phyloP scores from a whole-genome alignment of 23 tunicate genomes.

The Aplidium turbinatum region DNA sequence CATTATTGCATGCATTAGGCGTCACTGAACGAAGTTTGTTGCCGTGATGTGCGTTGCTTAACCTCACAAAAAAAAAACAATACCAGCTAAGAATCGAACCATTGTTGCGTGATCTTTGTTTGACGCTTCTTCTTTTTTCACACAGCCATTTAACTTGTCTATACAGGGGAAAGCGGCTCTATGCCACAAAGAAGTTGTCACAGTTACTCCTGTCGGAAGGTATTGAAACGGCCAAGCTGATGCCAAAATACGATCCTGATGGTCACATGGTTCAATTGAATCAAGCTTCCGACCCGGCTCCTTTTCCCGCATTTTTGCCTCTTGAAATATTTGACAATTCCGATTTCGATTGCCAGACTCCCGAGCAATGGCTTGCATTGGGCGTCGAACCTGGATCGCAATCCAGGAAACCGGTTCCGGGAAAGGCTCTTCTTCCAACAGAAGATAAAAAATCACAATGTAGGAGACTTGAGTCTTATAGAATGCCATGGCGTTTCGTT shows the following conservation, averaged over 20 bases:
- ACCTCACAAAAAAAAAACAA: too few species aligned
- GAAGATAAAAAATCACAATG: conserved; percentile 62
- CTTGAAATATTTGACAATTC: conserved; percentile 93
- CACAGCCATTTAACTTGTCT: too few species aligned
- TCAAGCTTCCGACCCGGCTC: conserved; percentile 83
- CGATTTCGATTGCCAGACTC: conserved; percentile 88
- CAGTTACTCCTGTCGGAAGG: conserved; percentile 63
- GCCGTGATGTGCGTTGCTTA: too few species aligned
- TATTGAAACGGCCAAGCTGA: conserved; percentile 67
- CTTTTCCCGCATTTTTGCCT: conserved; percentile 87
- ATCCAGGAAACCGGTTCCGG: conserved; percentile 82
- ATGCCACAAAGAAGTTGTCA: conserved; percentile 59
- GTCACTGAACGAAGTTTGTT: too few species aligned
- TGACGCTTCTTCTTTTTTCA: too few species aligned
- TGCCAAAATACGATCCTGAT: conserved; percentile 58
- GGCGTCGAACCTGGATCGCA: conserved; percentile 52
- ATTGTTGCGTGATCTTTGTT: too few species aligned
- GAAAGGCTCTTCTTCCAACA: conserved; percentile 77
- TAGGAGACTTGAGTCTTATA: too few species aligned
- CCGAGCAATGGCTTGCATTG: conserved; percentile 77
- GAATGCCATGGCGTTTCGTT: too few species aligned
- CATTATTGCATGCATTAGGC: too few species aligned
- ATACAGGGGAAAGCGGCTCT: conserved; percentile 70
- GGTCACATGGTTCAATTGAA: conserved; percentile 79
- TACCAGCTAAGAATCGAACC: too few species aligned